These are phyloP conservation scores for Monomorium pharaonis DNA, from an alignment of 1,140 invertebrate genomes.

Conservation along the genomic window DNA sequence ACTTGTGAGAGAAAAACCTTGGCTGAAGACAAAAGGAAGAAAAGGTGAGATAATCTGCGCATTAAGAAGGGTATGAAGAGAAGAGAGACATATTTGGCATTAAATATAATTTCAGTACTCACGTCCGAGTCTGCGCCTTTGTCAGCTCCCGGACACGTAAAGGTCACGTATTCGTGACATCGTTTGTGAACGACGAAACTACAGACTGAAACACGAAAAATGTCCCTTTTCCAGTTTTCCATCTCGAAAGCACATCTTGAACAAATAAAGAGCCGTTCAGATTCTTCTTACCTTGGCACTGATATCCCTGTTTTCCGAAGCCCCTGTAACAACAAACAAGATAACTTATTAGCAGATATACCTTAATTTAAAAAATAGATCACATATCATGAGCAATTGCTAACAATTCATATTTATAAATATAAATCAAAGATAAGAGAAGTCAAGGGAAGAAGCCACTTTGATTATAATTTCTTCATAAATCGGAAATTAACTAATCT, in stretches of 20 bases:
- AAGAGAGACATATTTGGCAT: not conserved
- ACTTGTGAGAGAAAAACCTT: conserved; percentile 18
- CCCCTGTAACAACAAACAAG: conserved; percentile 90
- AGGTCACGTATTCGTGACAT: conserved; percentile 99
- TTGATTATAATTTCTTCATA: too few species aligned
- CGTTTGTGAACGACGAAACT: conserved; percentile 99
- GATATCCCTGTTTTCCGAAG: conserved; percentile 99
- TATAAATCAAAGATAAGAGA: not conserved
- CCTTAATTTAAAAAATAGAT: not conserved
- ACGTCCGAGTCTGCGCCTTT: conserved; percentile 99
- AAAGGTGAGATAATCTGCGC: conserved; percentile 55
- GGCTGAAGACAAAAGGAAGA: conserved; percentile 49
- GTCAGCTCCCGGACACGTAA: conserved; percentile 98
- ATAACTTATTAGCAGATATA: conserved; percentile 5
- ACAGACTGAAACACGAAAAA: conserved; percentile 90
- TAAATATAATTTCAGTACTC: conserved; percentile 86
- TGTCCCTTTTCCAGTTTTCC: conserved; percentile 16
- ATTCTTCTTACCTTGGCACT: conserved; percentile 95
- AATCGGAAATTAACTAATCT: too few species aligned
- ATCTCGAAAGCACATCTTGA: conserved; percentile 20
- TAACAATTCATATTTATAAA: not conserved
- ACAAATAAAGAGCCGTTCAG: conserved; percentile 11
- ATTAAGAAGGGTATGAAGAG: conserved; percentile 44
- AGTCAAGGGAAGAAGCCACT: too few species aligned
- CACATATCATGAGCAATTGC: not conserved